Conservation (phyloP, 2,888 invertebrate species). For the Apocheima hispidaria region DNA sequence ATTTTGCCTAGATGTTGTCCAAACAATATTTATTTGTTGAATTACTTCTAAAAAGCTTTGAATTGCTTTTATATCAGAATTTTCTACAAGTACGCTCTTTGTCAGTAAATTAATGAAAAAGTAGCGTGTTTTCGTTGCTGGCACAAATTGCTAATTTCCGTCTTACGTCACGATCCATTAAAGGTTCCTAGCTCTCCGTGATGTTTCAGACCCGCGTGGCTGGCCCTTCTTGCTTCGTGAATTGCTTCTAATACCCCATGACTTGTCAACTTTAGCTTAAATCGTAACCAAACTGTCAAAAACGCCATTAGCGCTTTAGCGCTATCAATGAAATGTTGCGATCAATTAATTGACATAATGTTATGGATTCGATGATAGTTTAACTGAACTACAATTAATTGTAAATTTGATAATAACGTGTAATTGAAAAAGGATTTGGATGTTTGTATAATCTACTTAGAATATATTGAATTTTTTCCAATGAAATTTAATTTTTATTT, state of each 20-base stretch:
- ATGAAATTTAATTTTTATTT: slow-evolving; percentile 39
- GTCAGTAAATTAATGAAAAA: slow-evolving; percentile 38
- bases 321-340: slow-evolving; percentile 6
- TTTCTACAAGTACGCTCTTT: slow-evolving; percentile 14
- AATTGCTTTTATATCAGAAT: neutral
- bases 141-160: slow-evolving; percentile 71
- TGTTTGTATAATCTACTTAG: slow-evolving; percentile 18
- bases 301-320: slow-evolving; percentile 11
- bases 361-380: neutral
- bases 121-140: slow-evolving; percentile 49
- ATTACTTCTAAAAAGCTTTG: no score
- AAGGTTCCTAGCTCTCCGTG: slow-evolving; percentile 22
- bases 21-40: no score
- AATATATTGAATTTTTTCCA: slow-evolving; percentile 38
- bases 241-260: slow-evolving; percentile 2
- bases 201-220: slow-evolving; percentile 2
- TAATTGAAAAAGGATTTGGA: neutral
- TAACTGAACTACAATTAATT: neutral
- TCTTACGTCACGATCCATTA: slow-evolving; percentile 53
- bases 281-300: slow-evolving; percentile 12
- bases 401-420: neutral
- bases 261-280: slow-evolving; percentile 32
- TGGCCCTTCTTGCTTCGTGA: slow-evolving; percentile 9
- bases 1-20: neutral
- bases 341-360: slow-evolving; percentile 6